phyloP scores from a whole-genome alignment of 2,888 invertebrate species.

The Smittia aterrima region DNA sequence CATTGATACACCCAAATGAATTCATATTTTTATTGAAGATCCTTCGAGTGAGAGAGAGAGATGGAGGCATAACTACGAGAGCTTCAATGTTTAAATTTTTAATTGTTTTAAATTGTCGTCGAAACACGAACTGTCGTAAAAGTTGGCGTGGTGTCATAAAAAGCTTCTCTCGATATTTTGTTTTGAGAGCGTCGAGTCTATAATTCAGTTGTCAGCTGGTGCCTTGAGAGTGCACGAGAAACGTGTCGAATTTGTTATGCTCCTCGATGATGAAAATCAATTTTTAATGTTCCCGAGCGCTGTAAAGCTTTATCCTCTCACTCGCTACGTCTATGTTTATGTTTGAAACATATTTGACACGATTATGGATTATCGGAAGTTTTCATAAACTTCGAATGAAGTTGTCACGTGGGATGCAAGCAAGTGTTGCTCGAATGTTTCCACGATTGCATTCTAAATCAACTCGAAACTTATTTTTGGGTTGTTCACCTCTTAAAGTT shows the following conservation, averaged over 20 bases:
- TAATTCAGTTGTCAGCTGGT: conserved; percentile 30
- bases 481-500: not conserved
- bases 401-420: not conserved
- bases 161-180: not conserved
- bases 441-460: no score
- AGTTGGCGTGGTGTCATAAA: not conserved
- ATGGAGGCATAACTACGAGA: no score
- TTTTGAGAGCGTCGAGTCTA: conserved; percentile 15
- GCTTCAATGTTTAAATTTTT: not conserved
- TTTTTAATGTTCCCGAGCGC: conserved; percentile 16
- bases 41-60: not conserved
- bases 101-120: conserved; percentile 25
- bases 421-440: not conserved
- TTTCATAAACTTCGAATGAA: not conserved
- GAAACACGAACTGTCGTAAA: conserved; percentile 7
- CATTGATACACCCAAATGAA: not conserved
- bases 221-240: not conserved
- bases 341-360: not conserved
- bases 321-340: not conserved
- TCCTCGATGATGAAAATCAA: conserved; percentile 19
- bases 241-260: conserved; percentile 22
- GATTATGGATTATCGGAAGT: not conserved
- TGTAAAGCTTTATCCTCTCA: not conserved
- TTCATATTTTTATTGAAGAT: conserved; percentile 1
- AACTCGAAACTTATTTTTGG: not conserved